Percentiles rank a stretch among this genome's conserved stretches.
Conservation (phyloP, 2,113 vertebrate species). For the Rhabdornis inornatus region DNA sequence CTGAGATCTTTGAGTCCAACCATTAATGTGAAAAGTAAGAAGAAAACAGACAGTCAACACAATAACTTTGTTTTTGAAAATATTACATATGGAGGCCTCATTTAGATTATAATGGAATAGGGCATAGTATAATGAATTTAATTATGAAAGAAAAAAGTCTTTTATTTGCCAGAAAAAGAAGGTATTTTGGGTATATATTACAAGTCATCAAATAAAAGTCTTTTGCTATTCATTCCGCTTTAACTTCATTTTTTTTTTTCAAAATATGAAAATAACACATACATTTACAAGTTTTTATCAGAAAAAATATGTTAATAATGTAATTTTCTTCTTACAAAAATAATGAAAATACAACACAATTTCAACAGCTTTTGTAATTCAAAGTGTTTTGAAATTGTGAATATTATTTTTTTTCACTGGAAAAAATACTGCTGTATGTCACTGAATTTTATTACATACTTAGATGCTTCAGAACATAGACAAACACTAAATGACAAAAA, state of each 20-base stretch:
- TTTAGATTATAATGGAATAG: neutral
- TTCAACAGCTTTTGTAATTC: neutral
- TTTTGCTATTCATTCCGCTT: neutral
- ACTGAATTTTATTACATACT: neutral
- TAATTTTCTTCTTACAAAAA: neutral
- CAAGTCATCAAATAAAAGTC: neutral
- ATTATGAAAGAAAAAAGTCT: neutral
- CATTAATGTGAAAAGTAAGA: neutral
- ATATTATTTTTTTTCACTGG: neutral
- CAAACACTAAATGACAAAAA: neutral
- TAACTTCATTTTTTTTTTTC: neutral
- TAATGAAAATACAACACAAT: neutral
- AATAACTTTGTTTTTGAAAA: neutral
- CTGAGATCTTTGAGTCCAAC: neutral
- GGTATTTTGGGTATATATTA: neutral
- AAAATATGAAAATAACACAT: neutral
- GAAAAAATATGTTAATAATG: neutral
- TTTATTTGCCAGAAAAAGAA: neutral
- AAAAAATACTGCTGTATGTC: neutral
- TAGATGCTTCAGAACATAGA: neutral
- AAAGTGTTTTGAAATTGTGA: neutral
- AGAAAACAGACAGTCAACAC: neutral
- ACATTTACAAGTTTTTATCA: fast-evolving
- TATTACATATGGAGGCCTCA: neutral
- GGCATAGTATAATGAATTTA: neutral